Conservation (phyloP, 2,113 vertebrate species). For the Nibea albiflora region DNA sequence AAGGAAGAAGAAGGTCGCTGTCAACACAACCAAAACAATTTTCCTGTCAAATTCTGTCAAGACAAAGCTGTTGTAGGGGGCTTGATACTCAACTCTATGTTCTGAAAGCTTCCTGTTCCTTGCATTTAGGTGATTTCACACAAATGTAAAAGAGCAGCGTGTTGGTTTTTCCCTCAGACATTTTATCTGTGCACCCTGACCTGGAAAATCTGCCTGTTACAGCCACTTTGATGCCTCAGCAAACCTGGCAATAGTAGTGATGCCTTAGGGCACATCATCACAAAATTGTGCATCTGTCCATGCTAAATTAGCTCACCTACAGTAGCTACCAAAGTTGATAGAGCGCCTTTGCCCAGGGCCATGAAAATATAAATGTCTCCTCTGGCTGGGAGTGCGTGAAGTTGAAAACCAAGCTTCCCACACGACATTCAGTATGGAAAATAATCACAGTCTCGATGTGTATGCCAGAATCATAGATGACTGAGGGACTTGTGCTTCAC, state of each 20-base stretch:
- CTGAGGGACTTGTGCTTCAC: neutral
- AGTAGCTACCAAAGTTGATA: constrained; percentile 29
- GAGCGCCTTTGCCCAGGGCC: constrained; percentile 17
- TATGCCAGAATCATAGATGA: neutral
- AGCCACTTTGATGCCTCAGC: constrained; percentile 59
- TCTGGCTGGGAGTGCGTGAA: neutral
- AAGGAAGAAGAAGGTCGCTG: neutral
- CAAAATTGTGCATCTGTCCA: constrained; percentile 47
- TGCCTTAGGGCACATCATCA: constrained; percentile 49
- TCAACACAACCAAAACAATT: neutral
- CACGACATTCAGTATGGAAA: neutral
- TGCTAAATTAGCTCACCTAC: constrained; percentile 49
- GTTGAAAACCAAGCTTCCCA: neutral
- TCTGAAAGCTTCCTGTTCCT: neutral
- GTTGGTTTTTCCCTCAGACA: neutral
- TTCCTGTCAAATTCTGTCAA: constrained; percentile 6
- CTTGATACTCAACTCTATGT: neutral
- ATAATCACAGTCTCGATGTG: neutral
- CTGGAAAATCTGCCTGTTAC: constrained; percentile 58
- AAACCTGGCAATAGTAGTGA: constrained; percentile 36
- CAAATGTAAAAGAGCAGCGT: constrained; percentile 32
- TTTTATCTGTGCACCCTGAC: constrained; percentile 50
- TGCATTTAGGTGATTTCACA: constrained; percentile 27
- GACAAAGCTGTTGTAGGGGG: neutral
- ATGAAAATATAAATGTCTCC: constrained; percentile 25